phyloP scores from a whole-genome alignment of 2,797 vertebrate species.

The Rhyacichthys aspro region DNA sequence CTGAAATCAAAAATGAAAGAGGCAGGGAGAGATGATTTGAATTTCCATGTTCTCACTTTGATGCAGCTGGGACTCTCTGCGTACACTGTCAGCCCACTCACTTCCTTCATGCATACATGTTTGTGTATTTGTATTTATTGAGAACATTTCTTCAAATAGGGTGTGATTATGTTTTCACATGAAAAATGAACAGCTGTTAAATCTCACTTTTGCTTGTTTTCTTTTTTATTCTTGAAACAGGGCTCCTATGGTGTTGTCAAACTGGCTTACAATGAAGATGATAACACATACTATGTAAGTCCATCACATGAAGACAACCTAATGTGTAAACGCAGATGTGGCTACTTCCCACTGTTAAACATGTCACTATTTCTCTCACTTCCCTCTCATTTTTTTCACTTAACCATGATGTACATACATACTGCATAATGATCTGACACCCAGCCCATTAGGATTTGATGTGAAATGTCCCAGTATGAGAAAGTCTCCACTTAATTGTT shows the following conservation, averaged over 20 bases:
- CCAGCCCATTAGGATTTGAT: conserved; percentile 21
- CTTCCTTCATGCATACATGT: conserved; percentile 33
- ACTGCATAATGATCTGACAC: conserved; percentile 8
- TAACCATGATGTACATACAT: not conserved
- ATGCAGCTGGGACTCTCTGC: conserved; percentile 63
- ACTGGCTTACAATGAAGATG: conserved; percentile 98
- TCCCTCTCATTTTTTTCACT: conserved; percentile 3
- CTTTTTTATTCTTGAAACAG: conserved; percentile 68
- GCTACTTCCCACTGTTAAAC: conserved; percentile 4
- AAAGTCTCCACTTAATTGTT: conserved; percentile 36
- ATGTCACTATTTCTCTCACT: conserved; percentile 11
- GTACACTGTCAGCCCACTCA: conserved; percentile 50
- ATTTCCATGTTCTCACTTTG: conserved; percentile 63
- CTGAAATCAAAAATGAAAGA: conserved; percentile 61
- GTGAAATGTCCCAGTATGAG: conserved; percentile 13
- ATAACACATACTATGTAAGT: conserved; percentile 99
- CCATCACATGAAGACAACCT: conserved; percentile 1
- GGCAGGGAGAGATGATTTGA: conserved; percentile 53
- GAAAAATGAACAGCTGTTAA: conserved; percentile 43
- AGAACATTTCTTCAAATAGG: conserved; percentile 21
- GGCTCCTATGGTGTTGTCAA: conserved; percentile 99
- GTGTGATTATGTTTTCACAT: conserved; percentile 19
- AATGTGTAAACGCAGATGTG: conserved; percentile 24
- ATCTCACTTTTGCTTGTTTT: conserved; percentile 32
- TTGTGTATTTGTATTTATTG: conserved; percentile 35